phyloP scores from a whole-genome alignment of 2,113 vertebrate species.

The Equus quagga region DNA sequence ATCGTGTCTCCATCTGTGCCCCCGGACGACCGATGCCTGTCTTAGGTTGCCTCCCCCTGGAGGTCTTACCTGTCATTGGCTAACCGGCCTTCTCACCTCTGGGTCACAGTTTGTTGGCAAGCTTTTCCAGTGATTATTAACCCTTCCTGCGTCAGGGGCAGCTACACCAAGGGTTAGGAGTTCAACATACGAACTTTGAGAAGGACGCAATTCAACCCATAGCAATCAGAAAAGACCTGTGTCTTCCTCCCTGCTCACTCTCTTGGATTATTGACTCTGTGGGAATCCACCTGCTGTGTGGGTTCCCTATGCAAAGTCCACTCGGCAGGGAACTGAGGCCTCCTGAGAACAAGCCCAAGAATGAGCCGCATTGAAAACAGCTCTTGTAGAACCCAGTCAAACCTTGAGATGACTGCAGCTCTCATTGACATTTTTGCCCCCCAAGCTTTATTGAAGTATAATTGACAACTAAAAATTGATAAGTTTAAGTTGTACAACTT shows the following conservation, averaged over 20 bases:
- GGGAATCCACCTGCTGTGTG: background rate
- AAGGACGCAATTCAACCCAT: background rate
- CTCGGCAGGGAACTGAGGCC: background rate
- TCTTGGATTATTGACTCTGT: background rate
- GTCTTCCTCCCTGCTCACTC: background rate
- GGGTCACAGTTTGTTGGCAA: too few species aligned
- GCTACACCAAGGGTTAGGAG: background rate
- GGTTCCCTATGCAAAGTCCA: background rate
- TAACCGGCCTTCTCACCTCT: too few species aligned
- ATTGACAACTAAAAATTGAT: background rate
- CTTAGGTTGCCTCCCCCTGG: too few species aligned
- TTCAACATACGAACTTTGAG: background rate
- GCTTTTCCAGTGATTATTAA: too few species aligned
- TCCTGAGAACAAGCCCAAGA: background rate
- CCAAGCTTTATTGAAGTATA: background rate
- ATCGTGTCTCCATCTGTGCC: too few species aligned
- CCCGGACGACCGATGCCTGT: too few species aligned
- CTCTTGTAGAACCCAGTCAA: background rate
- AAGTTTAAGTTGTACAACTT: background rate
- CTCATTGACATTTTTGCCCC: background rate
- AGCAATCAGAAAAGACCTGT: background rate
- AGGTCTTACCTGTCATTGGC: too few species aligned
- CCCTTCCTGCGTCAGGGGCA: too few species aligned
- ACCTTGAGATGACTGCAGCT: background rate
- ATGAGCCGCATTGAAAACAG: background rate